phyloP scores from a whole-genome alignment of 2,113 vertebrate species.

The Perognathus longimembris region DNA sequence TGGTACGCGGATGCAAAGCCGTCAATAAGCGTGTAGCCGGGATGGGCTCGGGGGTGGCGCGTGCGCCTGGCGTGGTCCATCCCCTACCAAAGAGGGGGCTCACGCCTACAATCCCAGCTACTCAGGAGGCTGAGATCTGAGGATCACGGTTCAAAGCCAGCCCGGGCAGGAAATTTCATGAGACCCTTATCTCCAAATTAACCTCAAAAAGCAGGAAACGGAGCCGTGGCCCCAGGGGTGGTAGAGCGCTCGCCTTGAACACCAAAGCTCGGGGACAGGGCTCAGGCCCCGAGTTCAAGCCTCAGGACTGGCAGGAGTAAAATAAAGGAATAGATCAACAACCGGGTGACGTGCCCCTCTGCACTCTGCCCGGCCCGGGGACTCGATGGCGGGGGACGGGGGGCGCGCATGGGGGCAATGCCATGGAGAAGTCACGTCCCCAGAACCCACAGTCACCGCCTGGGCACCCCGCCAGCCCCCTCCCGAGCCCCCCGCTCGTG shows the following conservation, averaged over 20 bases:
- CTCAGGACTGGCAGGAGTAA: neutral
- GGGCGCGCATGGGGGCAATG: too few species aligned
- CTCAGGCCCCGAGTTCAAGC: neutral
- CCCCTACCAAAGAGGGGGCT: neutral
- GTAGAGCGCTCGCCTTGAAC: neutral
- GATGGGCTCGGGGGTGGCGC: neutral
- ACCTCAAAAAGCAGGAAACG: neutral
- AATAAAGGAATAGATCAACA: too few species aligned
- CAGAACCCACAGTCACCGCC: rapidly evolving
- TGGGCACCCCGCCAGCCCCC: rapidly evolving
- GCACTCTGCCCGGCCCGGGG: too few species aligned
- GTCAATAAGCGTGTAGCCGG: neutral
- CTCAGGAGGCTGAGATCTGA: too few species aligned
- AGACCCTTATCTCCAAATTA: too few species aligned
- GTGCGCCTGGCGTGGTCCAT: neutral
- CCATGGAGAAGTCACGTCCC: neutral
- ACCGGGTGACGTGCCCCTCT: too few species aligned
- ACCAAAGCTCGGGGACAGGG: neutral
- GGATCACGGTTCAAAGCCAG: too few species aligned
- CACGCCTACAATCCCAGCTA: too few species aligned
- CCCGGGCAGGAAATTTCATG: too few species aligned
- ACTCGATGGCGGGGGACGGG: too few species aligned
- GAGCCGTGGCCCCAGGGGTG: neutral
- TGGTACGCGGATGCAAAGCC: neutral
- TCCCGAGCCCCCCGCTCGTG: neutral